Evolutionary conservation across 2,797 vertebrate genomes (phyloP).

Genomic region (Myripristis murdjan): DNA sequence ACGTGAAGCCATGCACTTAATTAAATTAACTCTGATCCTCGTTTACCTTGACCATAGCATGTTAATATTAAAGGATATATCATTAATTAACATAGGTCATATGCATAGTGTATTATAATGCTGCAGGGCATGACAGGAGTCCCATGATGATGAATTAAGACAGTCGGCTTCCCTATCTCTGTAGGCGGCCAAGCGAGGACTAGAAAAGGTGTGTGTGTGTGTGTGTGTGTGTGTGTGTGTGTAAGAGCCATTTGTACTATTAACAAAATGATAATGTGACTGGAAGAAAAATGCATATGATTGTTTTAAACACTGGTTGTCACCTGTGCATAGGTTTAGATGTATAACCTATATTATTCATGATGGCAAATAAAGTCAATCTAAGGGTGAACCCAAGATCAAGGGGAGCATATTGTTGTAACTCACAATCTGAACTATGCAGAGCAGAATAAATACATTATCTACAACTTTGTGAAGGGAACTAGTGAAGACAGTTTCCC

Average conservation of each 20-base stretch:
- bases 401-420: neutral
- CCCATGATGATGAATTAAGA: slow-evolving; percentile 71
- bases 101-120: slow-evolving; percentile 72
- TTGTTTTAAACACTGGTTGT: slow-evolving; percentile 12
- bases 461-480: no score
- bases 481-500: no score
- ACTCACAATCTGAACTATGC: neutral
- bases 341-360: slow-evolving; percentile 17
- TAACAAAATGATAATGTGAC: slow-evolving; percentile 40
- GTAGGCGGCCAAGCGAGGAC: slow-evolving; percentile 69
- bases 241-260: slow-evolving; percentile 39
- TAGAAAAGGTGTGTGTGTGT: no score
- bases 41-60: slow-evolving; percentile 75
- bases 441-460: neutral
- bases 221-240: slow-evolving; percentile 28
- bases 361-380: neutral
- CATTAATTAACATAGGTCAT: slow-evolving; percentile 81
- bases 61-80: slow-evolving; percentile 81
- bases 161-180: slow-evolving; percentile 55
- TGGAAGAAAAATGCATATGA: slow-evolving; percentile 9
- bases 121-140: slow-evolving; percentile 62
- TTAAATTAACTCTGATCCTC: slow-evolving; percentile 79
- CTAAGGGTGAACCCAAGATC: neutral
- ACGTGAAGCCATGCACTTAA: slow-evolving; percentile 75
- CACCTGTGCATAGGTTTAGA: no score